phyloP scores from a whole-genome alignment of 2,113 vertebrate species.

The Bucco capensis region DNA sequence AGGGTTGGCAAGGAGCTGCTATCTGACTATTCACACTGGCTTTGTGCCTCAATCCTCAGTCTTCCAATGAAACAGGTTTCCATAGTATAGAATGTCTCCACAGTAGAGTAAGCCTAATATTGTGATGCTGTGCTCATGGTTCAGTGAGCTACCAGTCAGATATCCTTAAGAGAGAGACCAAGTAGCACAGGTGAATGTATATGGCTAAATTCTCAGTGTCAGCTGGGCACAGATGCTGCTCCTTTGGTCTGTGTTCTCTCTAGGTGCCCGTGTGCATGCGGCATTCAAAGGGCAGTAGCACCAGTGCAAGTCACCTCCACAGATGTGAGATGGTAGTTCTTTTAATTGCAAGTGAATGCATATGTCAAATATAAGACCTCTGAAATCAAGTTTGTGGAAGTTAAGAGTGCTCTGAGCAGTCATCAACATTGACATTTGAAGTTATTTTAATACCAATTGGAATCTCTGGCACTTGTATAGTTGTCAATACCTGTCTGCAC shows the following conservation, averaged over 20 bases:
- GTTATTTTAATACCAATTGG: not conserved
- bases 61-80: not conserved
- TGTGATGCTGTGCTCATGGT: not conserved
- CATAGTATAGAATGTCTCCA: not conserved
- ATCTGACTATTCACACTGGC: not conserved
- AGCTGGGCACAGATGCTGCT: not conserved
- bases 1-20: not conserved
- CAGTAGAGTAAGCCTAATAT: not conserved
- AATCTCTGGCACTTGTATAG: not conserved
- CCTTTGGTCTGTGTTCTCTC: not conserved
- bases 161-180: not conserved
- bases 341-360: not conserved
- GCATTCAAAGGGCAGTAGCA: not conserved
- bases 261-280: accelerated
- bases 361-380: accelerated
- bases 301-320: not conserved
- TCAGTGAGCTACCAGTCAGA: not conserved
- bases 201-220: not conserved
- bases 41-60: not conserved
- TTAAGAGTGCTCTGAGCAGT: not conserved
- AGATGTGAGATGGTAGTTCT: accelerated
- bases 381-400: not conserved
- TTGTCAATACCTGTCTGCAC: not conserved
- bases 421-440: not conserved
- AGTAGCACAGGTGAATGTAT: not conserved